These are phyloP conservation scores for Perca schrenkii DNA, from an alignment of 2,113 vertebrate genomes.

Conservation along the genomic window DNA sequence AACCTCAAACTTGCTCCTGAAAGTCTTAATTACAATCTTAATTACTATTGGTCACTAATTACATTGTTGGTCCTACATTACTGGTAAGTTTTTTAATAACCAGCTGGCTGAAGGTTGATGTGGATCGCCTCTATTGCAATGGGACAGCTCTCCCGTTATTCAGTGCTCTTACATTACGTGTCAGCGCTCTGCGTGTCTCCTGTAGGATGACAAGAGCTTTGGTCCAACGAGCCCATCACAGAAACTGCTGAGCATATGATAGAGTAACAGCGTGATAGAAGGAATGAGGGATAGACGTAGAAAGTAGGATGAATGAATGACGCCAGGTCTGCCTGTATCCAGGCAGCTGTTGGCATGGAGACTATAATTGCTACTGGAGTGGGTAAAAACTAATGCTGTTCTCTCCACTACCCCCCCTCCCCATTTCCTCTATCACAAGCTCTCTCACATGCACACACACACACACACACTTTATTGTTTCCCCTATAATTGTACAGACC, in stretches of 20 bases:
- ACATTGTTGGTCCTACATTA: too few relatives aligned
- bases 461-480: neutral
- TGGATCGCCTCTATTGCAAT: neutral
- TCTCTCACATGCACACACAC: constrained; percentile 6
- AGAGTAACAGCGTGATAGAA: constrained; percentile 28
- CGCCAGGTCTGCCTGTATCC: constrained; percentile 41
- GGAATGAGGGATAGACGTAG: constrained; percentile 14
- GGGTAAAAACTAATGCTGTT: constrained; percentile 52
- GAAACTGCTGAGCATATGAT: constrained; percentile 68
- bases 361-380: constrained; percentile 59
- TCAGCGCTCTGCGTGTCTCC: constrained; percentile 21
- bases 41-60: neutral
- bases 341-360: constrained; percentile 71
- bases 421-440: constrained; percentile 26
- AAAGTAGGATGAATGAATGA: constrained; percentile 48
- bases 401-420: constrained; percentile 24
- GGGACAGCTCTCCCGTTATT: constrained; percentile 12
- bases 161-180: neutral
- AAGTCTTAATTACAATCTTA: neutral
- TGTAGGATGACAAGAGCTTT: constrained; percentile 24
- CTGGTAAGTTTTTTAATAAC: constrained; percentile 1
- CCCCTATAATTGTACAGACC: too few relatives aligned
- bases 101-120: neutral
- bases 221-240: constrained; percentile 50
- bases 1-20: neutral